A percentile compares a stretch with the other conserved stretches of the same genome.
Evolutionary conservation across 2,888 invertebrate species (phyloP).

Genomic region (Phortica okadai): DNA sequence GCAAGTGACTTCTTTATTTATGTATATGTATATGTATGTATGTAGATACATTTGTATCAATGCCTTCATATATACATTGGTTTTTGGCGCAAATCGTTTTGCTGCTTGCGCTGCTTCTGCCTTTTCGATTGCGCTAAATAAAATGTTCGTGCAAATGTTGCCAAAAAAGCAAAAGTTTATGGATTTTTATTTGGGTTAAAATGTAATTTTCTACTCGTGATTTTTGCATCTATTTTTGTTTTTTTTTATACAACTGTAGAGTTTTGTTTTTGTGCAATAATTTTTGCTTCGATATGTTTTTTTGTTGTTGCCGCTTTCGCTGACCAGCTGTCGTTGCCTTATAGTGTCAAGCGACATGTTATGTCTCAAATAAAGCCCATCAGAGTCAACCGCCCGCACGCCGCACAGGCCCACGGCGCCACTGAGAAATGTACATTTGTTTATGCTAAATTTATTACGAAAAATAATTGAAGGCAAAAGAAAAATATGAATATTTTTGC

Average conservation of each 20-base stretch:
- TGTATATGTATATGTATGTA: not conserved
- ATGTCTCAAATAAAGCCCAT: not conserved
- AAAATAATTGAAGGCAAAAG: not conserved
- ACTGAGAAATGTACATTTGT: not conserved
- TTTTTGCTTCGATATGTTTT: constrained; percentile 28
- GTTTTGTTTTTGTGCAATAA: constrained; percentile 23
- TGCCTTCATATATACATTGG: constrained; percentile 47
- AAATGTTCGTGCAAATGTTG: constrained; percentile 36
- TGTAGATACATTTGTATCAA: constrained; percentile 14
- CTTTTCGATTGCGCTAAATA: constrained; percentile 44
- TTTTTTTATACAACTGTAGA: not conserved
- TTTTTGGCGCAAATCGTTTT: constrained; percentile 54
- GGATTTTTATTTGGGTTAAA: constrained; percentile 37
- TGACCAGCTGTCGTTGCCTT: constrained; percentile 25
- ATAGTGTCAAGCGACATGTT: not conserved
- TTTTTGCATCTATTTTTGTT: not conserved
- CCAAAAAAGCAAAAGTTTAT: constrained; percentile 39
- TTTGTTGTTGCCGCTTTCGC: not conserved
- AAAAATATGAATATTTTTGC: not conserved
- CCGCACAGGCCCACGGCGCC: no score
- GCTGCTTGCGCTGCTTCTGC: constrained; percentile 16
- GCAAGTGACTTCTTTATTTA: not conserved
- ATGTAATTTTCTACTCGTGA: not conserved
- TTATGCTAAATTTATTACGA: constrained; percentile 30
- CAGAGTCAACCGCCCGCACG: not conserved